A percentile compares a stretch with the other conserved stretches of the same genome.
These are phyloP conservation scores for Mungos mungo DNA, from an alignment of 2,113 vertebrate genomes.

Conservation along the genomic window DNA sequence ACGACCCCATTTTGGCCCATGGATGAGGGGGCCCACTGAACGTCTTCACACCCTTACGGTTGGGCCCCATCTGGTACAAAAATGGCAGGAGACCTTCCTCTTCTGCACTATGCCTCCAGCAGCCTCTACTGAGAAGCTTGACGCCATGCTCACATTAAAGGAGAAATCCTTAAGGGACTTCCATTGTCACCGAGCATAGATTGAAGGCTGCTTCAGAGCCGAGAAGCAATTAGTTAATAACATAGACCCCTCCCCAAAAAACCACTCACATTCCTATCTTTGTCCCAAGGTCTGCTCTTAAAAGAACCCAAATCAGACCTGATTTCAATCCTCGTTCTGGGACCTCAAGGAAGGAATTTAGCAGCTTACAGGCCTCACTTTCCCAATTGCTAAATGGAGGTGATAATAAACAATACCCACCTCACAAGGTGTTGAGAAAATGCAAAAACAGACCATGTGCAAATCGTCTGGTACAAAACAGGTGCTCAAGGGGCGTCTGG, in stretches of 20 bases:
- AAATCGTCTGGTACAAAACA: background rate
- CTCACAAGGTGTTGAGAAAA: background rate
- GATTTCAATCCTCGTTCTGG: background rate
- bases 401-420: background rate
- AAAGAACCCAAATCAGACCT: background rate
- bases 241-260: background rate
- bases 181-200: background rate
- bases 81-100: accelerated
- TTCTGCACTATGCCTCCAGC: background rate
- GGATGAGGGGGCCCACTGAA: too few species aligned
- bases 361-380: background rate
- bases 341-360: background rate
- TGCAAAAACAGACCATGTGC: background rate
- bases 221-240: background rate
- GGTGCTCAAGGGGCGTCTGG: background rate
- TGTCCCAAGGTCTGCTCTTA: background rate
- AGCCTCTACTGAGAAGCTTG: background rate
- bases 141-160: background rate
- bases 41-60: accelerated
- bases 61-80: background rate
- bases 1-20: background rate
- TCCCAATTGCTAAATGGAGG: background rate
- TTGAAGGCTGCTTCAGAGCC: background rate
- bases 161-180: background rate
- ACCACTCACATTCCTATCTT: background rate